These are phyloP conservation scores for Somateria mollissima DNA, from an alignment of 2,797 vertebrate genomes.

Conservation along the genomic window DNA sequence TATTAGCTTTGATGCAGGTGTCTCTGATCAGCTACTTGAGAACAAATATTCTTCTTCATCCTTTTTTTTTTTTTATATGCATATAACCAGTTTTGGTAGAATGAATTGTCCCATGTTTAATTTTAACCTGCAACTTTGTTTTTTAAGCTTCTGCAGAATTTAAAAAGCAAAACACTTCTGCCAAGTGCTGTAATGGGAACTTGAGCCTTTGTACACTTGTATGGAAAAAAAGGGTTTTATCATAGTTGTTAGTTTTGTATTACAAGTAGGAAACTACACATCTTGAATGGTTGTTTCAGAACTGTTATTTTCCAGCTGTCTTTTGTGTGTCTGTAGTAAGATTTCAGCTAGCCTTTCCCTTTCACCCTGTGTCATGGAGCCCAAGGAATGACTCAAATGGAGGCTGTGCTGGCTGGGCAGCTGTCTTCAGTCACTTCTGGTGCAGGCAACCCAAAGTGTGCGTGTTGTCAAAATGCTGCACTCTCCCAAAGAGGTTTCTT, in stretches of 20 bases:
- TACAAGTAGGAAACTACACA: not conserved
- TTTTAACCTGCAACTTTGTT: not conserved
- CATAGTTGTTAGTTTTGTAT: not conserved
- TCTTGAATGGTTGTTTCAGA: not conserved
- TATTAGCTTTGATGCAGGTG: not conserved
- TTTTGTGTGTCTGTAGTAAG: not conserved
- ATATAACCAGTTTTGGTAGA: not conserved
- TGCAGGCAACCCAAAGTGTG: not conserved
- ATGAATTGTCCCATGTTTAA: not conserved
- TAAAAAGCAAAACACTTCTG: not conserved
- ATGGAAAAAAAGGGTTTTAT: not conserved
- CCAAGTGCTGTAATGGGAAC: not conserved
- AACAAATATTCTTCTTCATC: not conserved
- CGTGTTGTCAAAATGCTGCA: not conserved
- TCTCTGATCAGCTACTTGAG: not conserved
- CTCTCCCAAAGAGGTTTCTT: not conserved
- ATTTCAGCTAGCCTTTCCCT: not conserved
- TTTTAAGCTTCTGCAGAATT: not conserved
- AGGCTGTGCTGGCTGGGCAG: not conserved
- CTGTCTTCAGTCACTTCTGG: conserved; percentile 12
- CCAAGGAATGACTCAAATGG: not conserved
- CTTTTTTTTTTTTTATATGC: not conserved
- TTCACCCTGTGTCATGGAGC: not conserved
- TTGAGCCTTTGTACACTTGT: not conserved
- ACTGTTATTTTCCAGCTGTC: not conserved